A percentile compares a stretch with the other conserved stretches of the same genome.
Evolutionary conservation across 2,113 vertebrate species (phyloP).

Genomic region (Chionodraco myersi): DNA sequence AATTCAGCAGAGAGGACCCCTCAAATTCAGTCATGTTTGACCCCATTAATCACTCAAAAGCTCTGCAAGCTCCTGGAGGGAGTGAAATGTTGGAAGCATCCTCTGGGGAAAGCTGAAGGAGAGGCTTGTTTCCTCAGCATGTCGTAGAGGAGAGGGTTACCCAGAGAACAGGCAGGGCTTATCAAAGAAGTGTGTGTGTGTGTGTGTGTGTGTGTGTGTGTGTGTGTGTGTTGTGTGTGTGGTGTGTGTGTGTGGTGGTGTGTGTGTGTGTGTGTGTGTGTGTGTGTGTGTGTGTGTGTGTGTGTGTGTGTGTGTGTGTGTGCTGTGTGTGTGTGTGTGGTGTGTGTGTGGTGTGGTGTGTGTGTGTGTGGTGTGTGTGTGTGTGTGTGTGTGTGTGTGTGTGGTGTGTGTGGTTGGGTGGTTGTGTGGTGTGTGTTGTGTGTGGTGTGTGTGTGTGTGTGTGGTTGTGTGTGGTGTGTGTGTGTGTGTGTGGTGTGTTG

Average conservation of each 20-base stretch:
- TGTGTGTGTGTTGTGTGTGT: too few species aligned
- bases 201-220: too few species aligned
- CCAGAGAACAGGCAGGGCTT: conserved; percentile 5
- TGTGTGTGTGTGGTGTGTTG: too few species aligned
- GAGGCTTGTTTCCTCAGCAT: conserved; percentile 13
- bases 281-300: too few species aligned
- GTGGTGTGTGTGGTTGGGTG: too few species aligned
- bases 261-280: too few species aligned
- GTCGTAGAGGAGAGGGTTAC: neutral
- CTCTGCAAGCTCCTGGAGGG: neutral
- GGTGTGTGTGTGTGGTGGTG: too few species aligned
- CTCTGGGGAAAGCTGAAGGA: neutral
- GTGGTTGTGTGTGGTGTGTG: neutral
- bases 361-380: conserved; percentile 7
- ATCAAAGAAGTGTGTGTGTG: conserved; percentile 11
- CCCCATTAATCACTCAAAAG: neutral
- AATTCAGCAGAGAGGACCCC: neutral
- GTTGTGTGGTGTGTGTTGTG: neutral
- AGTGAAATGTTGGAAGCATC: neutral
- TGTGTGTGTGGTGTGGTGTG: too few species aligned
- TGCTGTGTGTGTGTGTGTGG: too few species aligned
- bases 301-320: too few species aligned
- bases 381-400: conserved; percentile 3
- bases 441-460: conserved; percentile 11
- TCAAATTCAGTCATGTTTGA: neutral